Percentiles rank a stretch among this genome's conserved stretches.
phyloP scores from a whole-genome alignment of 2,888 invertebrate genomes.

The Netelia virgata region DNA sequence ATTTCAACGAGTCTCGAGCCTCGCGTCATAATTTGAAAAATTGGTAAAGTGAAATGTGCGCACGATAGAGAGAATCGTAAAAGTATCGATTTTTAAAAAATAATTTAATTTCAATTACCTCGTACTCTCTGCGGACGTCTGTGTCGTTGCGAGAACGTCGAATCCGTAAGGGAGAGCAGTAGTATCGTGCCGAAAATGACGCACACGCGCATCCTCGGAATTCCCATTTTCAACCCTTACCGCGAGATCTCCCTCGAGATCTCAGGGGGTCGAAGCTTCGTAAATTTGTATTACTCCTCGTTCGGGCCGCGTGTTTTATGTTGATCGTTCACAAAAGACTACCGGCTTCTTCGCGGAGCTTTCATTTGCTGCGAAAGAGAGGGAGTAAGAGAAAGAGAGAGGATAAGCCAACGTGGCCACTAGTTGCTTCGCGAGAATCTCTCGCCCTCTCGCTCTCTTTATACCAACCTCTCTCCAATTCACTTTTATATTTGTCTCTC shows the following conservation, averaged over 20 bases:
- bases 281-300: conserved; percentile 25
- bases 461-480: conserved; percentile 13
- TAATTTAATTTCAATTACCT: conserved; percentile 70
- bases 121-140: conserved; percentile 65
- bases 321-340: conserved; percentile 46
- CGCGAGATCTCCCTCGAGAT: conserved; percentile 10
- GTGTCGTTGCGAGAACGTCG: conserved; percentile 70
- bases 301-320: conserved; percentile 7
- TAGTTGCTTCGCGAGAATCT: conserved; percentile 65
- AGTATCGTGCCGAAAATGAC: conserved; percentile 71
- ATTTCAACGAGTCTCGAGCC: background rate
- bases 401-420: conserved; percentile 56
- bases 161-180: conserved; percentile 69
- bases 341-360: conserved; percentile 48
- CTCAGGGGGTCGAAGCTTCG: conserved; percentile 17
- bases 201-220: conserved; percentile 63
- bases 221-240: conserved; percentile 72
- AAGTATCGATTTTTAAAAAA: background rate
- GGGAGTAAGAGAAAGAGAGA: conserved; percentile 17
- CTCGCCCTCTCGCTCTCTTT: conserved; percentile 44
- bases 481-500: conserved; percentile 28
- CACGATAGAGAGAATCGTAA: background rate
- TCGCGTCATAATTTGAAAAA: too few relatives aligned
- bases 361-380: conserved; percentile 54
- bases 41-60: too few relatives aligned